Evolutionary conservation across 1,140 invertebrate genomes (phyloP).

Genomic region (Leptopilina boulardi): DNA sequence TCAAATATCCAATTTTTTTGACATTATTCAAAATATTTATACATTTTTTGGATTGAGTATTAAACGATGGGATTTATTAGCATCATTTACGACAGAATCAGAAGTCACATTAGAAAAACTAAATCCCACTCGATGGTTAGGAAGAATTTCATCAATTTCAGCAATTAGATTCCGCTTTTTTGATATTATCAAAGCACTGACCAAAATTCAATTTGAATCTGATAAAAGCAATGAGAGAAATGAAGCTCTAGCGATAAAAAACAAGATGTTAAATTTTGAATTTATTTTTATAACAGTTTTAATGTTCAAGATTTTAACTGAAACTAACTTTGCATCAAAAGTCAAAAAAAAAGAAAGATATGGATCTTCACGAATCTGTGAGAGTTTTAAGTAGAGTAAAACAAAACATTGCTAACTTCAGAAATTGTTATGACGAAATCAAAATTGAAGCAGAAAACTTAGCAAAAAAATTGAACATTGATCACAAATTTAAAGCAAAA

Average conservation of each 20-base stretch:
- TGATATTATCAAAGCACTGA: slow-evolving; percentile 28
- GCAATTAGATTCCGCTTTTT: slow-evolving; percentile 28
- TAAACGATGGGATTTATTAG: slow-evolving; percentile 33
- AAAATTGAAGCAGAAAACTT: slow-evolving; percentile 35
- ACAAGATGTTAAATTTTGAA: slow-evolving; percentile 40
- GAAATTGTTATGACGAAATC: slow-evolving; percentile 36
- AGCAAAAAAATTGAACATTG: slow-evolving; percentile 37
- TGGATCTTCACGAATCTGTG: slow-evolving; percentile 28
- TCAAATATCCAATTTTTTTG: slow-evolving; percentile 50
- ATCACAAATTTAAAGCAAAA: slow-evolving; percentile 35
- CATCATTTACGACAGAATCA: slow-evolving; percentile 11
- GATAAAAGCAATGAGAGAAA: slow-evolving; percentile 14
- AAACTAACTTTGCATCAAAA: slow-evolving; percentile 36
- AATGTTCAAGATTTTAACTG: slow-evolving; percentile 10
- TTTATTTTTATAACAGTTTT: slow-evolving; percentile 41
- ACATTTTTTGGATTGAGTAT: slow-evolving; percentile 58
- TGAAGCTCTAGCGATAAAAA: slow-evolving; percentile 33
- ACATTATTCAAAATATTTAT: slow-evolving; percentile 53
- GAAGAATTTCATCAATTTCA: background rate
- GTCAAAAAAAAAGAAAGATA: slow-evolving; percentile 5
- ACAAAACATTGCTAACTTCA: slow-evolving; percentile 34
- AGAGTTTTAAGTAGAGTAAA: slow-evolving; percentile 32
- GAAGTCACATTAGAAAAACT: slow-evolving; percentile 36
- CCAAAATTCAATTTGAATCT: slow-evolving; percentile 23
- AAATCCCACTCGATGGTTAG: slow-evolving; percentile 33